These are phyloP conservation scores for Mesocentrotus franciscanus DNA, from an alignment of 53 echinoderm and acorn worm genomes.

Conservation along the genomic window DNA sequence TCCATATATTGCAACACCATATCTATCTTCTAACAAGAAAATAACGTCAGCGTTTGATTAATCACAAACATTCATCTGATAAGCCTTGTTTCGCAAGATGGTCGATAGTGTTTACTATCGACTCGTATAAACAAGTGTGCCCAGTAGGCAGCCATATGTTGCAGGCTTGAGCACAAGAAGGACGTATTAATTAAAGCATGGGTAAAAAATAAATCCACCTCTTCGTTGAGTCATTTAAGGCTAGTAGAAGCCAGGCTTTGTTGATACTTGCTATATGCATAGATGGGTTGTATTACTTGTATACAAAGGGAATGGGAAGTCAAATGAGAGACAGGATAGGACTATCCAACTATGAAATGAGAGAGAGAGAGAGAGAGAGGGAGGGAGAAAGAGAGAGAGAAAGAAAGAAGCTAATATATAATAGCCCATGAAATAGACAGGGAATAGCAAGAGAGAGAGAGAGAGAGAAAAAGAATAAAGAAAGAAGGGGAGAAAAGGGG, in stretches of 20 bases:
- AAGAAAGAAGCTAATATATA: too few relatives aligned
- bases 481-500: neutral
- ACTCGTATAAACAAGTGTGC: neutral
- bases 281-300: neutral
- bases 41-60: too few relatives aligned
- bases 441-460: neutral
- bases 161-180: constrained; percentile 1
- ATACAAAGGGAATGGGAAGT: neutral
- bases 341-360: too few relatives aligned
- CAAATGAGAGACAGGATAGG: neutral
- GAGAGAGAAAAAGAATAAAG: neutral
- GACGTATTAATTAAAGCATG: constrained; percentile 58
- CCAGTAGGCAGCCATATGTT: constrained; percentile 6
- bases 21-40: too few relatives aligned
- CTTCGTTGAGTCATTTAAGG: constrained; percentile 45
- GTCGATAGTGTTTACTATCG: too few relatives aligned
- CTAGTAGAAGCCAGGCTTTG: neutral
- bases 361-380: neutral
- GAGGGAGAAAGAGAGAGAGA: neutral
- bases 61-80: too few relatives aligned
- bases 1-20: too few relatives aligned
- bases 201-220: constrained; percentile 58
- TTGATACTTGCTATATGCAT: neutral
- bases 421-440: neutral
- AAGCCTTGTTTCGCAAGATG: too few relatives aligned